phyloP scores from a whole-genome alignment of 2,113 vertebrate species.

The Cebus imitator region DNA sequence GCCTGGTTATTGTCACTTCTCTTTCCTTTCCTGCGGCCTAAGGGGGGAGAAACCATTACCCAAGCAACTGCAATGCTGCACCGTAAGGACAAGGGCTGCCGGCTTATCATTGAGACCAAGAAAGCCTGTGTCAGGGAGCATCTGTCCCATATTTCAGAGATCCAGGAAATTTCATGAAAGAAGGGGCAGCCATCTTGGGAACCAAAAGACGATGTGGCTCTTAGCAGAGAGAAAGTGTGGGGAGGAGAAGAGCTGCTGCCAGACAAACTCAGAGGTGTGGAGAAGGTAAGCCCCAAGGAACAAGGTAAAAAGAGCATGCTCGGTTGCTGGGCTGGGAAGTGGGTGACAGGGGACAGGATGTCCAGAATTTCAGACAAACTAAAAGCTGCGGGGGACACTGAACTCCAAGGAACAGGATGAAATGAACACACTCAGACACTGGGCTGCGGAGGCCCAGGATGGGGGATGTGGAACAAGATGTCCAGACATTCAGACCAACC shows the following conservation, averaged over 20 bases:
- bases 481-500: not conserved
- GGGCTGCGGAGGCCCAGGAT: no score
- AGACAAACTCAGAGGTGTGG: not conserved
- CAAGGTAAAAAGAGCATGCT: not conserved
- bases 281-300: no score
- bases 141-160: not conserved
- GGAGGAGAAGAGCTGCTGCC: not conserved
- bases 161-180: not conserved
- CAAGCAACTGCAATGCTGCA: not conserved
- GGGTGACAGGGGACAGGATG: fast-evolving
- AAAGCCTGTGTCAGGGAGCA: fast-evolving
- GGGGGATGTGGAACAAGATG: no score
- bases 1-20: no score
- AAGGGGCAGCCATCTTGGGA: not conserved
- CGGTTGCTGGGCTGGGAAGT: not conserved
- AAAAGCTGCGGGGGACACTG: no score
- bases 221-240: not conserved
- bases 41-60: not conserved
- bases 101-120: not conserved
- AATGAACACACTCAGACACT: no score
- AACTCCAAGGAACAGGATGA: not conserved
- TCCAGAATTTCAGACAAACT: no score
- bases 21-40: not conserved
- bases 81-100: fast-evolving
- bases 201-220: not conserved